A percentile compares a stretch with the other conserved stretches of the same genome.
These are phyloP conservation scores for Drosophila birchii DNA, from an alignment of 2,888 invertebrate genomes.

Conservation along the genomic window DNA sequence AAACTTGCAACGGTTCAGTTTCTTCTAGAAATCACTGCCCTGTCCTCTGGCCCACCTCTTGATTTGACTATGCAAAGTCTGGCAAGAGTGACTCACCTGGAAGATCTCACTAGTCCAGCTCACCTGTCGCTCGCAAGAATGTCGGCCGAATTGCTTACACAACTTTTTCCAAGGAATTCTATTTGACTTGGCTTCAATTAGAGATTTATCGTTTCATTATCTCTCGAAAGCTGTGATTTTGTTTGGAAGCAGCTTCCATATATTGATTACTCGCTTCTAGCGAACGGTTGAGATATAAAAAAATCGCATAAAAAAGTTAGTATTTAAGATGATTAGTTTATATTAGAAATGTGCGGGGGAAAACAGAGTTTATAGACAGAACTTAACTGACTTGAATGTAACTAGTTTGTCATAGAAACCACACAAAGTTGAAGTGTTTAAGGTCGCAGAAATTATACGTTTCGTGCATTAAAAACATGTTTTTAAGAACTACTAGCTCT, in stretches of 20 bases:
- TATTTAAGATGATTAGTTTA: conserved; percentile 5
- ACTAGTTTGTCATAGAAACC: conserved; percentile 8
- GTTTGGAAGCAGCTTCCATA: neutral
- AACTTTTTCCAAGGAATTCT: conserved; percentile 31
- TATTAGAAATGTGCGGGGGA: conserved; percentile 1
- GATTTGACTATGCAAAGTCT: conserved; percentile 35
- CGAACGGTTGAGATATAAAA: neutral
- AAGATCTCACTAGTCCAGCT: conserved; percentile 4
- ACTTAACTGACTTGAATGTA: conserved; percentile 1
- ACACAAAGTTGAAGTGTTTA: neutral
- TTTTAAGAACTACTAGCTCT: neutral
- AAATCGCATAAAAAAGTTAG: conserved; percentile 12
- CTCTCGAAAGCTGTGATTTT: conserved; percentile 16
- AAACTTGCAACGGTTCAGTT: conserved; percentile 58
- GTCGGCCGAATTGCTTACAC: conserved; percentile 36
- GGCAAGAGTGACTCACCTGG: conserved; percentile 33
- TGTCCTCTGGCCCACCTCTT: conserved; percentile 20
- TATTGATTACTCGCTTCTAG: conserved; percentile 13
- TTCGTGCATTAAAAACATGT: neutral
- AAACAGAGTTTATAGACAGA: conserved; percentile 9
- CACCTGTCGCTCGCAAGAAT: conserved; percentile 22
- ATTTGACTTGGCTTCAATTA: conserved; percentile 16
- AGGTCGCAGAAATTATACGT: neutral
- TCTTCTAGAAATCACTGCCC: conserved; percentile 12
- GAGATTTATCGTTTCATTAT: conserved; percentile 29